Conservation (phyloP, 2,113 vertebrate species). For the Myrmophylax atrothorax region DNA sequence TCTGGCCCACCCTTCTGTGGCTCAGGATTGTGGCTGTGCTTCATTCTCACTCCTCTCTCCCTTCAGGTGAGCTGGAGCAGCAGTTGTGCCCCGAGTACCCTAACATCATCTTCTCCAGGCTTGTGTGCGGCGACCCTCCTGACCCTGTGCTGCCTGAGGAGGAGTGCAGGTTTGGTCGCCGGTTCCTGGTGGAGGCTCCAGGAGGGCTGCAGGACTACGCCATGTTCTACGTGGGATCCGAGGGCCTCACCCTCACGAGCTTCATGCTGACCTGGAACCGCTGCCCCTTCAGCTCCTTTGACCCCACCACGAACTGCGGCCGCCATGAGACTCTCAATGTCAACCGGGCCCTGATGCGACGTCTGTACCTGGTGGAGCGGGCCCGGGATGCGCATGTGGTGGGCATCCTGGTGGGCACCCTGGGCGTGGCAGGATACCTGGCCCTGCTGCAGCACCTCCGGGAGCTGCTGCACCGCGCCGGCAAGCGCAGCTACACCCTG, state of each 20-base stretch:
- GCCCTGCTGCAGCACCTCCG: constrained; percentile 85
- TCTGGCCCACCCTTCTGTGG: not conserved
- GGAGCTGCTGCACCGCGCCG: constrained; percentile 76
- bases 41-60: not conserved
- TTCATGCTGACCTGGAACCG: constrained; percentile 94
- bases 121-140: constrained; percentile 63
- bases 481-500: constrained; percentile 92
- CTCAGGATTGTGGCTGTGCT: not conserved
- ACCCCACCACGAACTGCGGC: constrained; percentile 76
- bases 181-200: constrained; percentile 64
- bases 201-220: constrained; percentile 76
- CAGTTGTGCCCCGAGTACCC: constrained; percentile 75
- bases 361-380: constrained; percentile 89
- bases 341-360: constrained; percentile 85
- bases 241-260: constrained; percentile 83
- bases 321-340: constrained; percentile 79
- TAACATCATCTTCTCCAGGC: constrained; percentile 76
- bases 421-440: constrained; percentile 85
- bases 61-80: constrained; percentile 73
- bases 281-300: constrained; percentile 85
- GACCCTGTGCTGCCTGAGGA: not conserved
- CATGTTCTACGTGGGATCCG: constrained; percentile 88
- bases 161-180: constrained; percentile 80
- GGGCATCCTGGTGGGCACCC: constrained; percentile 90
- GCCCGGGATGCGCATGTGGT: constrained; percentile 90